Evolutionary conservation across 2,113 vertebrate genomes (phyloP).

Genomic region (Anoplopoma fimbria): DNA sequence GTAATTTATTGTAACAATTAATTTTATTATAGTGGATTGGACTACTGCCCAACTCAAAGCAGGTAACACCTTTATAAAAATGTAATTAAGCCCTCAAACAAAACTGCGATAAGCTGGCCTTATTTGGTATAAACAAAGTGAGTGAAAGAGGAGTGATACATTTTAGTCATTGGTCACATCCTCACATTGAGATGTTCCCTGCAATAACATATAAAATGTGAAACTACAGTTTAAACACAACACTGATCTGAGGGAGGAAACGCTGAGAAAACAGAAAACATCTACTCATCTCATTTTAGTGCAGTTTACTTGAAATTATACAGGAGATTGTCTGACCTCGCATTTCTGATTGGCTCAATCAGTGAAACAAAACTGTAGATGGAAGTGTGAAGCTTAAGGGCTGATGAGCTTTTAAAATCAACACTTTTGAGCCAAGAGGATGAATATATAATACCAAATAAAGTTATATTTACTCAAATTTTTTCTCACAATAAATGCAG

Average conservation of each 20-base stretch:
- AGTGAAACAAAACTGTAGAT: background rate
- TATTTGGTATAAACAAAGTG: background rate
- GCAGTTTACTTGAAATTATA: background rate
- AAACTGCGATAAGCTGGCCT: background rate
- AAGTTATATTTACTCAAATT: background rate
- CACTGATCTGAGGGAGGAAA: background rate
- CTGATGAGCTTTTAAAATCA: constrained; percentile 1
- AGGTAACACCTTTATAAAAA: background rate
- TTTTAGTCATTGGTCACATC: background rate
- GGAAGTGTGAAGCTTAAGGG: constrained; percentile 7
- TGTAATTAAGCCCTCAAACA: background rate
- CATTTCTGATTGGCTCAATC: background rate
- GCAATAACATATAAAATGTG: background rate
- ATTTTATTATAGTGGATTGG: background rate
- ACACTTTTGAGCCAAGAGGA: background rate
- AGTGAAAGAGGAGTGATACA: background rate
- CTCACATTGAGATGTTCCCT: background rate
- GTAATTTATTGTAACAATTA: background rate
- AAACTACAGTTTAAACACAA: background rate
- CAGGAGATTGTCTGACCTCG: constrained; percentile 16
- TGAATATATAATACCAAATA: background rate
- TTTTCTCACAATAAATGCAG: background rate
- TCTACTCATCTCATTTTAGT: background rate
- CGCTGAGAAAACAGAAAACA: background rate
- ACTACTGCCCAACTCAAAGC: background rate